Base-by-base conservation (phyloP, 2,113 vertebrate species). In the Macquaria australasica region DNA sequence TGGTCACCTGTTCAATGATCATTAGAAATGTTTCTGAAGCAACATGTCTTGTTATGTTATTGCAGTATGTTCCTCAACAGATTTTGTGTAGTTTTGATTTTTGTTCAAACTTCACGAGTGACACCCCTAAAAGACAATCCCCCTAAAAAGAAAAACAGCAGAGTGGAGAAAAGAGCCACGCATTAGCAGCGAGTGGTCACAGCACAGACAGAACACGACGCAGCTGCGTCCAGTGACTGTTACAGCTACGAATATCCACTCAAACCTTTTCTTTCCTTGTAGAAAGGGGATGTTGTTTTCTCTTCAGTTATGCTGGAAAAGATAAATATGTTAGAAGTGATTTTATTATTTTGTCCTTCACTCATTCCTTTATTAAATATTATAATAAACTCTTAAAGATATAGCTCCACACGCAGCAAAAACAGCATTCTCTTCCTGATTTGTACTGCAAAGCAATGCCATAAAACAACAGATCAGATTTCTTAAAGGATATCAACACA, bases 141-240 rank as follows among this genome's bases (percentile, higher is more conserved):
- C 23, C 5, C 43, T 58, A 73, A 58, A 73, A 58, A 9, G 6
- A 43, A 43, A 43, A 58, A 73, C 9, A 73, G 23, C 41, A 43
- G 41, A 1, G 53, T 58, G 21, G 3, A 73, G 53, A 59, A 41
- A 48, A 74, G 41, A 45, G n/a, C 41, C 12, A 14, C 43, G 41
- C 12, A 48, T 3, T 11, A 45, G 64, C 39, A 25, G 37, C 3
- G 11, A 45, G 55, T 16, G 37, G 25, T 70, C 45, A 12, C 11
- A 5, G 28, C 51, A 55, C 20, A 18, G 53, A 72, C 20, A 55
- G 18, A 53, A 21, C 69, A 39, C 5, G 23, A 71, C 14, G 4
- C 70, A 73, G 55, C 53, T 58, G 70, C 70, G 25, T 73, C 28
- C 48, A 23, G 20, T 53, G 68, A 28, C 23, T 48, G 53, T 53